Base-by-base conservation (phyloP, 2,888 invertebrate genomes). In the Cheilosia soror region DNA sequence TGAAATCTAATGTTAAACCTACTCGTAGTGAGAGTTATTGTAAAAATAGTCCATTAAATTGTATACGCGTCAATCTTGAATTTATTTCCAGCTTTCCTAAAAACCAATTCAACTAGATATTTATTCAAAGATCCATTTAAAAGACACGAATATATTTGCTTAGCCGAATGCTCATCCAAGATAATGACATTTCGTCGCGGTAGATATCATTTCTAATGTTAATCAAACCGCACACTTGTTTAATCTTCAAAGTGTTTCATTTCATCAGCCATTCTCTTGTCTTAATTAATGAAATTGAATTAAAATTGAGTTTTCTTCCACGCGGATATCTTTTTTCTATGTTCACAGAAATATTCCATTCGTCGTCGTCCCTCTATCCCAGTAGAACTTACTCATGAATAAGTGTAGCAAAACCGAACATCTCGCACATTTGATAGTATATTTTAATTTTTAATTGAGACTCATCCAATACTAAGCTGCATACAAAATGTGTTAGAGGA, bases 371-470 rank as follows among this genome's bases (percentile, higher is more conserved):
- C 15, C 5, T 15, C 47, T 49, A 9, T 13, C n/a, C n/a, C 51
- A 47, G 62, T 49, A 49, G 15, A 47, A 40, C 44, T 15, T 27
- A 51, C 25, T 65, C 81, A 65, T 76, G 58, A 76, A 68, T 42
- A 49, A 53, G 51, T 51, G 37, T 40, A 15, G 13, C n/a, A 37
- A 20, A 71, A 62, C 42, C 68, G 37, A 37, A 51, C 81, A 65
- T 29, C 29, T 73, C 53, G 55, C 20, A 51, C 51, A 51, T 7
- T 15, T 27, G 4, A 51, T 11, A 47, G 47, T 20, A 60, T 40
- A 82, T 82, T 82, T 78, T 60, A 73, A 83, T 83, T 49, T 63
- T 73, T 83, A 83, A 83, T 83, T 78, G 72, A 62, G 55, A 62
- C 60, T 51, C 57, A 83, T 68, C 83, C 73, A 33, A 66, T 47